phyloP scores from a whole-genome alignment of 2,888 invertebrate species.

The Leptogaster cylindrica region DNA sequence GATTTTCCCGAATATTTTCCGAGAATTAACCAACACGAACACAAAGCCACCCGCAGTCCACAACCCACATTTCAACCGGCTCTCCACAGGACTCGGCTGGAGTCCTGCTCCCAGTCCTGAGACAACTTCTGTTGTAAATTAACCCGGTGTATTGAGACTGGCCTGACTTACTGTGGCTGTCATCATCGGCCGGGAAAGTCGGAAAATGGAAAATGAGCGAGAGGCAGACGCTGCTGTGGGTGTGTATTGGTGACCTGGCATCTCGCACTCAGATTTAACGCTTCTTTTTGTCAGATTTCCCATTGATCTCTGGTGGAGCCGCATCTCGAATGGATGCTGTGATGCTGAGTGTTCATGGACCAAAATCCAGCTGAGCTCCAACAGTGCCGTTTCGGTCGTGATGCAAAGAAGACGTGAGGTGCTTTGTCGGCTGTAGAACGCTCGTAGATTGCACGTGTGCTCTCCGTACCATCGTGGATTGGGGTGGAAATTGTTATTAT shows the following conservation, averaged over 20 bases:
- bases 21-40: neutral
- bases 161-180: slow-evolving; percentile 2
- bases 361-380: slow-evolving; percentile 21
- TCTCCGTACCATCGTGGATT: neutral
- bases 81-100: neutral
- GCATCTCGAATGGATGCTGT: slow-evolving; percentile 15
- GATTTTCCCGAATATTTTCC: slow-evolving; percentile 4
- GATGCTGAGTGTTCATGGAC: neutral
- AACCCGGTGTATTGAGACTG: neutral
- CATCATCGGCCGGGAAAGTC: slow-evolving; percentile 3
- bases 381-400: slow-evolving; percentile 40
- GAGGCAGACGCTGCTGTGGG: slow-evolving; percentile 9
- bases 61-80: too few species aligned
- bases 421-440: slow-evolving; percentile 16
- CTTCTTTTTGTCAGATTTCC: slow-evolving; percentile 25
- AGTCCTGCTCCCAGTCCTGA: neutral
- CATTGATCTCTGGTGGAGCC: slow-evolving; percentile 22
- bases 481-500: slow-evolving; percentile 17
- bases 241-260: slow-evolving; percentile 16
- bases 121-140: slow-evolving; percentile 10
- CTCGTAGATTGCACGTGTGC: slow-evolving; percentile 29
- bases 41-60: neutral
- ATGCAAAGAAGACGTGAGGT: slow-evolving; percentile 34
- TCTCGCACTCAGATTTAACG: slow-evolving; percentile 15
- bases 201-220: slow-evolving; percentile 7